phyloP scores from a whole-genome alignment of 2,797 vertebrate species.

The Perodicticus potto region DNA sequence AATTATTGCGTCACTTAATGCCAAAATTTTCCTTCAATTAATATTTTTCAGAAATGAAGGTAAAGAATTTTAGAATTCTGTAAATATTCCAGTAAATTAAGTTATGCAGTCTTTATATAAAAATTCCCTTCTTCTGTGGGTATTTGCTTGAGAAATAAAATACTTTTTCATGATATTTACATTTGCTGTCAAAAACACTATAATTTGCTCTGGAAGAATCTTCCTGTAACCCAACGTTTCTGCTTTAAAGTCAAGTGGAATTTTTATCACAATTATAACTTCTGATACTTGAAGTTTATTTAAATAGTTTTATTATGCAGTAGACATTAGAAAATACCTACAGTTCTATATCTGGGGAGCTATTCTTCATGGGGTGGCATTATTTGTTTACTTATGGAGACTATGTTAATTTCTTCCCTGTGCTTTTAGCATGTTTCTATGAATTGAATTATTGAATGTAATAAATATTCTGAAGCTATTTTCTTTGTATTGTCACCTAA shows the following conservation, averaged over 20 bases:
- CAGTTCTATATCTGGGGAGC: conserved; percentile 55
- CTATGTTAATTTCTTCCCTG: conserved; percentile 70
- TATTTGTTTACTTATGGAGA: conserved; percentile 69
- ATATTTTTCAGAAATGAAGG: conserved; percentile 69
- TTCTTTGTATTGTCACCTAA: conserved; percentile 64
- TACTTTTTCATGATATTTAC: conserved; percentile 72
- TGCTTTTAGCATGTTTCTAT: conserved; percentile 61
- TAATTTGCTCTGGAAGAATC: conserved; percentile 70
- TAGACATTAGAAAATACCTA: conserved; percentile 61
- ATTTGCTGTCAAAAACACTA: conserved; percentile 69
- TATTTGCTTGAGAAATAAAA: conserved; percentile 66
- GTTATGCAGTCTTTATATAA: conserved; percentile 68
- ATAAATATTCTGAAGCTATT: conserved; percentile 70
- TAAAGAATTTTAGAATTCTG: conserved; percentile 68
- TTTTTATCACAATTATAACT: conserved; percentile 77
- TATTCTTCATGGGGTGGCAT: conserved; percentile 19
- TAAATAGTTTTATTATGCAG: conserved; percentile 70
- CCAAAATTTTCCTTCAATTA: conserved; percentile 58
- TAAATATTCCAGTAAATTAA: conserved; percentile 59
- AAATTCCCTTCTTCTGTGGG: conserved; percentile 60
- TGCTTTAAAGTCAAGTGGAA: conserved; percentile 75
- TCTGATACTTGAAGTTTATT: conserved; percentile 80
- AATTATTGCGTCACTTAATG: conserved; percentile 66
- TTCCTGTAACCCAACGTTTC: conserved; percentile 72
- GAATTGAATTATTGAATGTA: conserved; percentile 71